Conservation (phyloP, 2,113 vertebrate species). For the Myxocyprinus asiaticus region DNA sequence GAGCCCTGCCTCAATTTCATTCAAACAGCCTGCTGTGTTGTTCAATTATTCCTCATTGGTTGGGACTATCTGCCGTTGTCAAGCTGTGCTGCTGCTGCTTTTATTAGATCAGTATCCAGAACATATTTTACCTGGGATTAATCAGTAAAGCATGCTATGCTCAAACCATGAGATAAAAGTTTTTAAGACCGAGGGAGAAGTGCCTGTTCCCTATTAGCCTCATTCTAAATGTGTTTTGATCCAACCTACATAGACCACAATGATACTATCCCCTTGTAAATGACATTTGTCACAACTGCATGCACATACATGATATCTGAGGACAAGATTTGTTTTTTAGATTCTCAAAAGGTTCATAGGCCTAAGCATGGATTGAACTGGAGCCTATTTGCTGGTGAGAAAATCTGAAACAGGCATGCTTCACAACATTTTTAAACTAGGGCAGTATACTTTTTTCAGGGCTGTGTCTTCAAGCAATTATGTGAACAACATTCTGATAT, state of each 20-base stretch:
- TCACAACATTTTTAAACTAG: no score
- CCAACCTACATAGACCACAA: not conserved
- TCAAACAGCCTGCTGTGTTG: constrained; percentile 15
- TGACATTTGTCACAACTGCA: not conserved
- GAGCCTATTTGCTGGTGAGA: constrained; percentile 15
- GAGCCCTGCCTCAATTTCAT: not conserved
- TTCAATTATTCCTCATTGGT: constrained; percentile 30
- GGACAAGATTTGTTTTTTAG: not conserved
- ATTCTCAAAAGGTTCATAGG: not conserved
- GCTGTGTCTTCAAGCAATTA: not conserved
- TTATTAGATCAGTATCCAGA: not conserved
- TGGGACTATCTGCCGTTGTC: not conserved
- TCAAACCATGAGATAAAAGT: not conserved
- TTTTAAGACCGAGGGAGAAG: not conserved
- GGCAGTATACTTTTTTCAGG: not conserved
- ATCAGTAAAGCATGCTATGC: not conserved
- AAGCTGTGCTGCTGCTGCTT: not conserved
- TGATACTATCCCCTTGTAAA: not conserved
- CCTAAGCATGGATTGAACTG: not conserved
- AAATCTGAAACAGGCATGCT: not conserved
- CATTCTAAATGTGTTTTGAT: not conserved
- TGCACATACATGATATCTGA: not conserved
- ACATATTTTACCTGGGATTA: constrained; percentile 5
- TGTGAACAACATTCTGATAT: not conserved
- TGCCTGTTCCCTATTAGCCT: not conserved